Evolutionary conservation across 1,140 invertebrate species (phyloP), one percentile per base, ranked within the genome.

Genomic region (Parasteatoda tepidariorum): DNA sequence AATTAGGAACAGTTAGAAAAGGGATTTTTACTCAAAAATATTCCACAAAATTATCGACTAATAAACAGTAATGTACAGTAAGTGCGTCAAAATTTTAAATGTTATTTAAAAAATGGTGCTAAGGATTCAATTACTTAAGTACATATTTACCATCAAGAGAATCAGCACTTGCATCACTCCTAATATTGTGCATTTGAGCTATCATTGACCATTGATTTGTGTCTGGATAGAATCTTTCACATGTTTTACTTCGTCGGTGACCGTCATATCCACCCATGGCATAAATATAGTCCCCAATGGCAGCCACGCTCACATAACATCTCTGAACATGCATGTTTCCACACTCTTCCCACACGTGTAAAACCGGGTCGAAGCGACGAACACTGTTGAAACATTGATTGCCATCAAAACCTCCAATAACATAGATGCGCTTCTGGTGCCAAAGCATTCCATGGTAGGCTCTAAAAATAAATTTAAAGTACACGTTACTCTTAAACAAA

Each of bases 391-490:
- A 94, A 70, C 87, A 86, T 85, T 94, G 92, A 66, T 93, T 92
- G 3, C 94, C 93, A 86, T 94, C 93, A 85, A 93, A 94, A 2
- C 93, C 94, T 4, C 94, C 94, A 84, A 95, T 92, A 89, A 95
- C 92, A 88, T 95, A 95, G 82, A 95, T 93, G 41, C 92, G 85
- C 79, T 92, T 92, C 85, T 93, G 90, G 3, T 94, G 87, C 0
- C 92, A 89, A 76, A 93, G 93, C 2, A 94, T 88, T 0, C 93
- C 94, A 86, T 95, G 94, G 86, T 95, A 95, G 1, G 94, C 93
- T 55, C 94, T 90, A 22, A 22, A 81, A 55, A 48, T n/a, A n/a
- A 62, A 68, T 48, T 6, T 33, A 3, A 68, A 34, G 2, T 7
- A 15, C 15, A 13, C 15, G 9, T 4, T 22, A 41, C 26, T 13